Evolutionary conservation across 2,888 invertebrate species (phyloP).

Genomic region (Drosophila helvetica): DNA sequence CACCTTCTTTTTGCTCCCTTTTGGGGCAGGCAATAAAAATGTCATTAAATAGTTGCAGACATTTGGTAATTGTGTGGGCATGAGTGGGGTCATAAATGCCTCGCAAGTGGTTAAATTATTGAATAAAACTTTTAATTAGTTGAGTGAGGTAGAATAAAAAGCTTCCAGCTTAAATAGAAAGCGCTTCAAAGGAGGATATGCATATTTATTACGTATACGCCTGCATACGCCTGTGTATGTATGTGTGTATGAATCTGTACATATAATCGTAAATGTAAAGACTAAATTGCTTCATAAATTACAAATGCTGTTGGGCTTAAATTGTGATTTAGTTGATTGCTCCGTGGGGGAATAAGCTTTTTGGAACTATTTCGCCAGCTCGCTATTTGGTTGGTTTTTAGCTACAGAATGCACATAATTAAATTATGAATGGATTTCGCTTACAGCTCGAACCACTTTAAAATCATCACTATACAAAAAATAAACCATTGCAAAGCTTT

Average conservation of each 20-base stretch:
- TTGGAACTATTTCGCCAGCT: constrained; percentile 3
- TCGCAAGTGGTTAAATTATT: constrained; percentile 26
- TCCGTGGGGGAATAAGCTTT: constrained; percentile 1
- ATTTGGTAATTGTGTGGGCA: background rate
- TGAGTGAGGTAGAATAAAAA: background rate
- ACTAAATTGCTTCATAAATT: constrained; percentile 33
- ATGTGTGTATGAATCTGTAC: background rate
- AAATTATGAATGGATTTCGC: background rate
- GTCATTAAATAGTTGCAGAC: constrained; percentile 16
- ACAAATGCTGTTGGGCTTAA: background rate
- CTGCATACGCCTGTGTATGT: background rate
- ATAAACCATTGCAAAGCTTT: background rate
- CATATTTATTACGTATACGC: background rate
- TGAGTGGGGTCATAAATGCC: constrained; percentile 11
- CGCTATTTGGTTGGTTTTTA: background rate
- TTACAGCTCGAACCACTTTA: no score
- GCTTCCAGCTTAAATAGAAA: background rate
- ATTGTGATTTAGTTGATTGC: constrained; percentile 7
- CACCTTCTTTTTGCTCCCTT: background rate
- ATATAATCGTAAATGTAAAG: constrained; percentile 11
- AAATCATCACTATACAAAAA: no score
- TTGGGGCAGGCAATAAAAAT: constrained; percentile 27
- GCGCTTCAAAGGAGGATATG: background rate
- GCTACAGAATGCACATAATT: background rate
- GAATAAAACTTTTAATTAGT: constrained; percentile 26